Evolutionary conservation across 2,888 invertebrate genomes (phyloP).

Genomic region (Scaeva pyrastri): DNA sequence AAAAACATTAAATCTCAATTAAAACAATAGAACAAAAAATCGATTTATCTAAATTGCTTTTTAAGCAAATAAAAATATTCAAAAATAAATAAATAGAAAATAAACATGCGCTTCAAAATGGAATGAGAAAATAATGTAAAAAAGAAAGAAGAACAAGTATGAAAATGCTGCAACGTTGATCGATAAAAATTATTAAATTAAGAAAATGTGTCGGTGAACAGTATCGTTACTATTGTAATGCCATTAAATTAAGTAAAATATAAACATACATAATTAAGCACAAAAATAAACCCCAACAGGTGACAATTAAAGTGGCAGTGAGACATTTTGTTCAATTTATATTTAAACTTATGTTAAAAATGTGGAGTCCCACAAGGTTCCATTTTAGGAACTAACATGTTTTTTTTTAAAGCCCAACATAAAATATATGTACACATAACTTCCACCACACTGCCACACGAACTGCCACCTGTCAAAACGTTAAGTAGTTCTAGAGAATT

Average conservation of each 20-base stretch:
- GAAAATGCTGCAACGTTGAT: conserved; percentile 30
- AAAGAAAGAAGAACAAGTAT: not conserved
- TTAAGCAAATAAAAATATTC: conserved; percentile 14
- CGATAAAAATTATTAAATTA: not conserved
- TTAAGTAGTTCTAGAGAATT: conserved; percentile 74
- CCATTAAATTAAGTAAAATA: conserved; percentile 42
- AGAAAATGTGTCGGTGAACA: conserved; percentile 42
- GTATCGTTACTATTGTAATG: conserved; percentile 75
- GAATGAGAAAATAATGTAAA: conserved; percentile 41
- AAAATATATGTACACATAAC: conserved; percentile 30
- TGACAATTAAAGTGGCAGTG: conserved; percentile 65
- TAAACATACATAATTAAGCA: conserved; percentile 51
- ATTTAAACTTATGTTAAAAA: not conserved
- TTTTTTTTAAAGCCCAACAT: conserved; percentile 24
- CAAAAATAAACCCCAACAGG: conserved; percentile 56
- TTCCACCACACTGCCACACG: conserved; percentile 61
- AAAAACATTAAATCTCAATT: conserved; percentile 20
- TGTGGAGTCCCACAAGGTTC: conserved; percentile 55
- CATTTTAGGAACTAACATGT: conserved; percentile 41
- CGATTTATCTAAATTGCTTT: conserved; percentile 35
- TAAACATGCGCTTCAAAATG: conserved; percentile 38
- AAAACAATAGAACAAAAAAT: conserved; percentile 42
- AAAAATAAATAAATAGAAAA: not conserved
- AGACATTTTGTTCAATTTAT: not conserved
- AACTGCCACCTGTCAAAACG: conserved; percentile 69